Base-by-base conservation (phyloP, 1,140 invertebrate genomes). In the Sarcophaga peregrina region DNA sequence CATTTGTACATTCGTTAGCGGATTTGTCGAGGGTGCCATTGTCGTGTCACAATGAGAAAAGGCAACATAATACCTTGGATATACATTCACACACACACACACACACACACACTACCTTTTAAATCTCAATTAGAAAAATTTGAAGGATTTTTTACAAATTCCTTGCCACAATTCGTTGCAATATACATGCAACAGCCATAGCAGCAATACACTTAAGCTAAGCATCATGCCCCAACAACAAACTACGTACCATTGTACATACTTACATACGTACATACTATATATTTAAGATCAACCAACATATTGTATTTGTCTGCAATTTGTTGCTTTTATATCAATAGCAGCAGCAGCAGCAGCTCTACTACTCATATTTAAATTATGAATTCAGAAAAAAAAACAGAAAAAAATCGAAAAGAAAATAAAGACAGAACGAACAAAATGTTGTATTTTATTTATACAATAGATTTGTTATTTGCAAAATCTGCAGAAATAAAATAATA, bases 11-110 rank as follows among this genome's bases (percentile, higher is more conserved):
- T 81, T 72, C 80, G 80, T 81, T 72, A 62, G 80, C 46, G 54
- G 54, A 81, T 81, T 72, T 72, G 62, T 81, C 37, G 54, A 81
- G 80, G 80, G 80, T 72, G 54, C 80, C 25, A 62, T 81, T 72
- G 80, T 81, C 80, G 25, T 37, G 25, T 37, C 80, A 46, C 80
- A 72, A 46, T 68, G 47, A 47, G 75, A 78, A 48, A 78, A 72
- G 37, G 47, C 75, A 25, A 52, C 17, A 68, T 25, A 68, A 68
- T 68, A 68, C 62, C 62, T 25, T 58, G 15, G 13, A 3, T n/a
- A 58, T n/a, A 58, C 54, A 58, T n/a, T n/a, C 54, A 58, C n/a
- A 13, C 54, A 58, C 13, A 13, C 11, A 58, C 52, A 58, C n/a
- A 58, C n/a, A 11, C 10, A 58, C n/a, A 58, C 52, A 58, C 11